Percentiles rank a stretch among this genome's conserved stretches.
phyloP scores from a whole-genome alignment of 2,888 invertebrate species.

The Palloptera scutellata region DNA sequence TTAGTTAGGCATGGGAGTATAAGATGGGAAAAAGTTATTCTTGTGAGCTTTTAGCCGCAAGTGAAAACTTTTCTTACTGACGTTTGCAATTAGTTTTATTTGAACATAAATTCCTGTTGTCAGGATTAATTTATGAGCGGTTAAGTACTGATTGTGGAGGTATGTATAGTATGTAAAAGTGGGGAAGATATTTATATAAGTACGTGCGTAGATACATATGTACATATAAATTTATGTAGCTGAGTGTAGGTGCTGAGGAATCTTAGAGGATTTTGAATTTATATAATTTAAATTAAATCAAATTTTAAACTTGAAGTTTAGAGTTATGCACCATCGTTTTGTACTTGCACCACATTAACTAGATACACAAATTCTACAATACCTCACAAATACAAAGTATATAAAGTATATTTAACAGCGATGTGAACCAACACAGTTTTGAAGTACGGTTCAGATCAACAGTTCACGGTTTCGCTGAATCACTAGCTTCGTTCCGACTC shows the following conservation, averaged over 20 bases:
- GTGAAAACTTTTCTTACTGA: conserved; percentile 43
- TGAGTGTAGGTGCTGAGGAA: not conserved
- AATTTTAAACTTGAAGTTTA: too few relatives aligned
- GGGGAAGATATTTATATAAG: conserved; percentile 7
- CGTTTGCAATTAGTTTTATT: conserved; percentile 46
- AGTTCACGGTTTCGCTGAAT: too few relatives aligned
- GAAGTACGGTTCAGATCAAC: too few relatives aligned
- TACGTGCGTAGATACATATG: conserved; percentile 16
- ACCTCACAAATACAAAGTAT: too few relatives aligned
- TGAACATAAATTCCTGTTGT: conserved; percentile 45
- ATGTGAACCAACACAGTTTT: too few relatives aligned
- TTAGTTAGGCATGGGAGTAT: not conserved
- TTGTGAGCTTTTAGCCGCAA: conserved; percentile 40
- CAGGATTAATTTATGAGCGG: conserved; percentile 45
- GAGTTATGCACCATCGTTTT: too few relatives aligned
- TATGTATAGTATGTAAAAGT: conserved; percentile 28
- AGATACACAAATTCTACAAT: too few relatives aligned
- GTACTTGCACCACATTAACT: too few relatives aligned
- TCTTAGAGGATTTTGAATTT: too few relatives aligned
- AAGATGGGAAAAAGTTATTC: conserved; percentile 31
- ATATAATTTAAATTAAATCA: too few relatives aligned
- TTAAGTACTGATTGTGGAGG: conserved; percentile 29
- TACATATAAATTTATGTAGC: not conserved
- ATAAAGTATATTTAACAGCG: too few relatives aligned
- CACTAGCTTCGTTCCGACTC: too few relatives aligned